These are phyloP conservation scores for Melieria omissa DNA, from an alignment of 2,888 invertebrate genomes.

Conservation along the genomic window DNA sequence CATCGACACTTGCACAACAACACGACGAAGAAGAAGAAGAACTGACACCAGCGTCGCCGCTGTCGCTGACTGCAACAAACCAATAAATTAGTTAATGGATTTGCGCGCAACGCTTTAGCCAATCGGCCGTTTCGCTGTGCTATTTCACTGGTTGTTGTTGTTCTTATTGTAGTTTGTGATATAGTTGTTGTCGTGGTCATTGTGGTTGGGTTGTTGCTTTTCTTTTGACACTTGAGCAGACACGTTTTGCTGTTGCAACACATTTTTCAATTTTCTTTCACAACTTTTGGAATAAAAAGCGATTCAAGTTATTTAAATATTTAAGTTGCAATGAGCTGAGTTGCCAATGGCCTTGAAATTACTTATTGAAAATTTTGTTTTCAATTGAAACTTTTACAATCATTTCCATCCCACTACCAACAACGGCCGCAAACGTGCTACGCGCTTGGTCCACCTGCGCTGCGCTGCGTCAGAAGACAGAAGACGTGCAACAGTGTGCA, in stretches of 20 bases:
- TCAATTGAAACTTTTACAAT: no score
- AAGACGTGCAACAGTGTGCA: no score
- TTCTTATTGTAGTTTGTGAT: slow-evolving; percentile 28
- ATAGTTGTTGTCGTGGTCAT: slow-evolving; percentile 46
- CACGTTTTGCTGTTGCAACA: slow-evolving; percentile 10
- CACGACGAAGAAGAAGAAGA: background rate
- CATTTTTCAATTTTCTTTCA: background rate
- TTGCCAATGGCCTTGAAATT: no score
- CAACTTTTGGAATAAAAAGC: no score
- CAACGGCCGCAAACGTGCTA: no score
- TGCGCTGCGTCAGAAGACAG: no score
- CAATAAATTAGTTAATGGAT: slow-evolving; percentile 55
- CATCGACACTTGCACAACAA: background rate
- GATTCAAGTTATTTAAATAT: no score
- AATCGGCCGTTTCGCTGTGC: background rate
- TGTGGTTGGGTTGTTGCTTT: slow-evolving; percentile 19
- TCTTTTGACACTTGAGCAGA: slow-evolving; percentile 4
- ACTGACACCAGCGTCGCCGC: background rate
- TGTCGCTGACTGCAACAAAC: slow-evolving; percentile 29
- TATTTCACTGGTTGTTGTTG: slow-evolving; percentile 43
- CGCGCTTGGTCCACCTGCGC: no score
- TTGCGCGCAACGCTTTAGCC: slow-evolving; percentile 46
- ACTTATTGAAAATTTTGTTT: no score
- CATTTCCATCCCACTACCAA: no score
- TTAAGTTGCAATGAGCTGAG: no score